Conservation (phyloP, 2,888 invertebrate species). For the Geophilus truncorum region DNA sequence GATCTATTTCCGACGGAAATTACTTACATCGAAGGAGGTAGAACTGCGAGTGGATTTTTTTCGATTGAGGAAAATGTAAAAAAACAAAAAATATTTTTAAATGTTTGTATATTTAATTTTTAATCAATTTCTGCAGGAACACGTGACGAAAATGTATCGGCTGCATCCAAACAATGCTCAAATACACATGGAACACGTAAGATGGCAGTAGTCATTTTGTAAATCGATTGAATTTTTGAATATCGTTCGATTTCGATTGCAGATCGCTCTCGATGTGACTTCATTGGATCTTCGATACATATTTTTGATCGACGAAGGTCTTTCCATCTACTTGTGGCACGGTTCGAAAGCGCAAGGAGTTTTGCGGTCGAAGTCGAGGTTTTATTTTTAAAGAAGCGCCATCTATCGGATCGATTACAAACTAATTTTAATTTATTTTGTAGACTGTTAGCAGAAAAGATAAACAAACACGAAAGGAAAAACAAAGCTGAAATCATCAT, state of each 20-base stretch:
- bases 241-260: too few relatives aligned
- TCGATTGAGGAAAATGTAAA: conserved; percentile 84
- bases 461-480: conserved; percentile 97
- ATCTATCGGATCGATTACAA: too few relatives aligned
- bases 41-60: conserved; percentile 94
- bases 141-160: conserved; percentile 76
- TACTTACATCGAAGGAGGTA: conserved; percentile 94
- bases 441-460: conserved; percentile 95
- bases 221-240: too few relatives aligned
- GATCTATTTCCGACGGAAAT: conserved; percentile 84
- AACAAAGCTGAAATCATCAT: conserved; percentile 85
- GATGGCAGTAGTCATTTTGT: too few relatives aligned
- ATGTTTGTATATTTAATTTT: background rate
- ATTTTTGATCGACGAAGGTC: conserved; percentile 83
- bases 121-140: conserved; percentile 57
- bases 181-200: conserved; percentile 83
- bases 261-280: conserved; percentile 55
- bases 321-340: conserved; percentile 83
- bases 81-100: background rate
- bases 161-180: conserved; percentile 78
- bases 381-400: too few relatives aligned
- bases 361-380: conserved; percentile 48
- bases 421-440: too few relatives aligned
- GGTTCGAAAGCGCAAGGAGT: conserved; percentile 59
- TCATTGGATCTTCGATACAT: conserved; percentile 88